These are phyloP conservation scores for Fragum whitleyi DNA, from an alignment of 2,888 invertebrate species.

Conservation along the genomic window DNA sequence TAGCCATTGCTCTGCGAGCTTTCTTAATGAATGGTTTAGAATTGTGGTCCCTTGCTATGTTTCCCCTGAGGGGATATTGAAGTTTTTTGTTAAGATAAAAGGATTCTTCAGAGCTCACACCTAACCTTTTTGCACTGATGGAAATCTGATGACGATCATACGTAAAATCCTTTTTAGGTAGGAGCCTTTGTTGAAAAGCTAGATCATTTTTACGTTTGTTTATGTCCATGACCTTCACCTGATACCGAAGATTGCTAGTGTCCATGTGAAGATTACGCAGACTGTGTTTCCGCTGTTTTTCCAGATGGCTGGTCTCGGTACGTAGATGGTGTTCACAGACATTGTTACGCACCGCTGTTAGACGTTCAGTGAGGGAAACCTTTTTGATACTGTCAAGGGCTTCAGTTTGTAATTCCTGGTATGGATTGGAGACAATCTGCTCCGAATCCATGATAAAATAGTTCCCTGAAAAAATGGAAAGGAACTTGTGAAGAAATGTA, in stretches of 20 bases:
- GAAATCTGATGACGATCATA: constrained; percentile 77
- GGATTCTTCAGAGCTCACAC: constrained; percentile 71
- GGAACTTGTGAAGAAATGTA: too few species aligned
- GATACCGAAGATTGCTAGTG: constrained; percentile 75
- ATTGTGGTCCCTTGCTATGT: constrained; percentile 69
- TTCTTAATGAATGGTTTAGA: constrained; percentile 74
- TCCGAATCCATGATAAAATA: constrained; percentile 82
- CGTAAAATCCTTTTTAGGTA: constrained; percentile 76
- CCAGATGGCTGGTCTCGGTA: constrained; percentile 67
- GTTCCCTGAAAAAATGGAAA: constrained; percentile 74
- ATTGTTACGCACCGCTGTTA: constrained; percentile 81
- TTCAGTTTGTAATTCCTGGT: constrained; percentile 75
- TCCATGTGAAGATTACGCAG: constrained; percentile 74
- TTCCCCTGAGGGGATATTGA: constrained; percentile 71
- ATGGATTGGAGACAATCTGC: constrained; percentile 78
- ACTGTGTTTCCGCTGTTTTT: constrained; percentile 68
- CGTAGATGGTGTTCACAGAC: constrained; percentile 78
- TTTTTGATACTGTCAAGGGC: constrained; percentile 71
- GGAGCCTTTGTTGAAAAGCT: constrained; percentile 73
- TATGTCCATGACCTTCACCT: constrained; percentile 80
- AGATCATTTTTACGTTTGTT: constrained; percentile 77
- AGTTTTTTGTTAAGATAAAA: constrained; percentile 75
- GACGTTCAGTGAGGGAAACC: constrained; percentile 74
- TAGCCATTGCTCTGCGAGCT: constrained; percentile 71
- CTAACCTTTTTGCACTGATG: constrained; percentile 74